These are phyloP conservation scores for Polydrusus cervinus DNA, from an alignment of 2,888 invertebrate genomes.

Conservation along the genomic window DNA sequence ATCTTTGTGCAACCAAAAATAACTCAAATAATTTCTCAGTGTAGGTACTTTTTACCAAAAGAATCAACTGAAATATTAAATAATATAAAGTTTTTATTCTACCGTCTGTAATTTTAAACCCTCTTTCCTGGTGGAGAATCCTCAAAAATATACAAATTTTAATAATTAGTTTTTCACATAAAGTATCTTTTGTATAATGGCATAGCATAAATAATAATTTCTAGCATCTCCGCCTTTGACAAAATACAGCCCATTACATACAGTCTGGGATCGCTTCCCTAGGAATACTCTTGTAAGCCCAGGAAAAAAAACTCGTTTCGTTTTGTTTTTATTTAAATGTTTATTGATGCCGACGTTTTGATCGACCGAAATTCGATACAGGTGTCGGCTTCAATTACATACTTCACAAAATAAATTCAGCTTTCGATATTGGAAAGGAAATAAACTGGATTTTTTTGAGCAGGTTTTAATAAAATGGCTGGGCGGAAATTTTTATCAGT, in stretches of 20 bases:
- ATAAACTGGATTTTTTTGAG: slow-evolving; percentile 36
- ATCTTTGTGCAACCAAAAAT: too few relatives aligned
- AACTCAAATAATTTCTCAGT: too few relatives aligned
- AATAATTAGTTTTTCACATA: too few relatives aligned
- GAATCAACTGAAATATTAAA: too few relatives aligned
- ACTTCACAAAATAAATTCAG: slow-evolving; percentile 56
- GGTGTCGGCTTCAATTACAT: slow-evolving; percentile 62
- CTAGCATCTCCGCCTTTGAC: slow-evolving; percentile 4
- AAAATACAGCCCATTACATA: background rate
- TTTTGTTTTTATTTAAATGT: slow-evolving; percentile 64
- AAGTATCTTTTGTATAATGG: background rate
- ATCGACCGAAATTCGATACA: slow-evolving; percentile 65
- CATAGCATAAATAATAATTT: background rate
- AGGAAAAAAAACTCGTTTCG: slow-evolving; percentile 26
- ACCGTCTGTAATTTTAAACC: too few relatives aligned
- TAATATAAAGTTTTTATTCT: too few relatives aligned
- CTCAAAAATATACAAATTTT: too few relatives aligned
- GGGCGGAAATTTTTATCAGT: background rate
- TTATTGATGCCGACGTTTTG: slow-evolving; percentile 66
- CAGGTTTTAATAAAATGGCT: slow-evolving; percentile 1
- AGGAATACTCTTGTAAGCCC: slow-evolving; percentile 7
- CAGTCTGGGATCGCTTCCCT: slow-evolving; percentile 7
- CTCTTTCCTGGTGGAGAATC: too few relatives aligned
- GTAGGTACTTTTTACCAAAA: too few relatives aligned
- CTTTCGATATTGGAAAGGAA: slow-evolving; percentile 51